Conservation (phyloP, 1,140 invertebrate genomes). For the Cecropterus lyciades region DNA sequence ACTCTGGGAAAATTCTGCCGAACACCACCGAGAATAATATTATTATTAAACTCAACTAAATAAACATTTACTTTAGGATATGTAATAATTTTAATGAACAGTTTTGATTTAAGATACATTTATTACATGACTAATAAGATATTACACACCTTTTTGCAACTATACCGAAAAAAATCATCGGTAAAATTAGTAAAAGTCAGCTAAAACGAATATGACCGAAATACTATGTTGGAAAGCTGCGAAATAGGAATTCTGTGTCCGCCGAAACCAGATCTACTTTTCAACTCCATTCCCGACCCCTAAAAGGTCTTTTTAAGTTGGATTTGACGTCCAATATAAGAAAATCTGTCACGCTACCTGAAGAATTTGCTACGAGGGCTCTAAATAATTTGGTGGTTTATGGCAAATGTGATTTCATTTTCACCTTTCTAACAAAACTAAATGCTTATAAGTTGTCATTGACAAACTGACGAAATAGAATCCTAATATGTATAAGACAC, state of each 20-base stretch:
- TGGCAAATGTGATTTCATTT: slow-evolving; percentile 16
- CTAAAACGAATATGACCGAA: neutral
- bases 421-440: slow-evolving; percentile 11
- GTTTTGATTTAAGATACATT: too few relatives aligned
- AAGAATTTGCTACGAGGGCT: slow-evolving; percentile 5
- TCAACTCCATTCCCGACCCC: neutral
- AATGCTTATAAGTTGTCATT: slow-evolving; percentile 3
- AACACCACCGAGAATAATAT: too few relatives aligned
- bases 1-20: too few relatives aligned
- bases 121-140: too few relatives aligned
- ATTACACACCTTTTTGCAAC: too few relatives aligned
- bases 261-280: neutral
- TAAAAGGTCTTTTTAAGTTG: slow-evolving; percentile 7
- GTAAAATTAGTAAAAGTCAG: too few relatives aligned
- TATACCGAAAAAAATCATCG: too few relatives aligned
- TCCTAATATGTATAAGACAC: too few relatives aligned
- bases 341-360: neutral
- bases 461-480: too few relatives aligned
- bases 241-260: slow-evolving; percentile 1
- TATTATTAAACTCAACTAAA: too few relatives aligned
- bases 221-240: slow-evolving; percentile 4
- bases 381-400: neutral
- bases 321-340: neutral
- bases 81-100: too few relatives aligned
- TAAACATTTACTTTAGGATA: too few relatives aligned